These are phyloP conservation scores for Panulirus ornatus DNA, from an alignment of 1,140 invertebrate species.

Conservation along the genomic window DNA sequence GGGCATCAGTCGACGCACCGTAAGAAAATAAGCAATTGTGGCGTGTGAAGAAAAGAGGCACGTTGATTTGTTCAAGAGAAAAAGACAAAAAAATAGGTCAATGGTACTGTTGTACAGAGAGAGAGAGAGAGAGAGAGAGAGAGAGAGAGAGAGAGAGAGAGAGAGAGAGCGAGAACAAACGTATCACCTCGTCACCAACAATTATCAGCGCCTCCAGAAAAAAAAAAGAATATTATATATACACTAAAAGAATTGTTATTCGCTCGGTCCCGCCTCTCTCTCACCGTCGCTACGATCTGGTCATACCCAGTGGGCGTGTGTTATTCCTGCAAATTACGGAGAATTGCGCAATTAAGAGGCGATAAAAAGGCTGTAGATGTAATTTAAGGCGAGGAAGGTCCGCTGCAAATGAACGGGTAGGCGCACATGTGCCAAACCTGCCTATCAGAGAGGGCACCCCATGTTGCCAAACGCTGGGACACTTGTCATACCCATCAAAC, in stretches of 20 bases:
- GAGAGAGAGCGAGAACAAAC: neutral
- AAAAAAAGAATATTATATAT: too few relatives aligned
- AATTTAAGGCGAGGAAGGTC: conserved; percentile 30
- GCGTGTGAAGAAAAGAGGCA: too few relatives aligned
- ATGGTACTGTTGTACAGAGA: neutral
- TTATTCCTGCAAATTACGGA: conserved; percentile 53
- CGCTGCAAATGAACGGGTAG: conserved; percentile 30
- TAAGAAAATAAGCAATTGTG: too few relatives aligned
- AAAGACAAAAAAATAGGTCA: too few relatives aligned
- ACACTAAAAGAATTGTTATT: too few relatives aligned
- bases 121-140: conserved; percentile 16
- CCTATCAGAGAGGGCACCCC: neutral
- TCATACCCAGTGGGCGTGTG: conserved; percentile 19
- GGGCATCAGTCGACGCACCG: too few relatives aligned
- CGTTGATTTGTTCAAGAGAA: too few relatives aligned
- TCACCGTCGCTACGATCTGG: neutral
- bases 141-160: conserved; percentile 18
- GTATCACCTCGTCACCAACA: neutral
- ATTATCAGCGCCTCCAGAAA: neutral
- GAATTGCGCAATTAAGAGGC: conserved; percentile 39
- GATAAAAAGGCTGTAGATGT: conserved; percentile 51
- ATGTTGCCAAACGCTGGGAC: too few relatives aligned
- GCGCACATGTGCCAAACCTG: neutral
- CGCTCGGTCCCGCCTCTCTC: neutral
- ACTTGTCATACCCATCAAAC: too few relatives aligned